A percentile compares a stretch with the other conserved stretches of the same genome.
These are phyloP conservation scores for Silurus glanis DNA, from an alignment of 2,113 vertebrate genomes.

Conservation along the genomic window DNA sequence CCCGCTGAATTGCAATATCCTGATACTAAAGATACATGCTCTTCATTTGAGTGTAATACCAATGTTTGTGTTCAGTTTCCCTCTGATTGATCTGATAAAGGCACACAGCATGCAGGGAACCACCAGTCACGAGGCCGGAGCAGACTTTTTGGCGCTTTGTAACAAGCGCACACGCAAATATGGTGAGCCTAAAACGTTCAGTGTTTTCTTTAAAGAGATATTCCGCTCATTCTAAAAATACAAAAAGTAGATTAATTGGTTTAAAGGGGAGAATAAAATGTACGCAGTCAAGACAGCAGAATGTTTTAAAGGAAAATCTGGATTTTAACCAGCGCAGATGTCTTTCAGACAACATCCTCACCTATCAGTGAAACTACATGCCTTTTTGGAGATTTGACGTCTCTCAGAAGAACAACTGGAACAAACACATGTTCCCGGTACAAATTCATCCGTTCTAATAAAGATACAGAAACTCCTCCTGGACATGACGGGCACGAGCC, in stretches of 20 bases:
- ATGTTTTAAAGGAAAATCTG: not conserved
- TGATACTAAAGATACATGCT: slow-evolving; percentile 37
- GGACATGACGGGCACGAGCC: not conserved
- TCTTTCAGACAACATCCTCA: not conserved
- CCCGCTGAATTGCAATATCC: slow-evolving; percentile 22
- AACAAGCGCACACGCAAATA: not conserved
- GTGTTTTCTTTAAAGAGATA: not conserved
- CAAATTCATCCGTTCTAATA: not conserved
- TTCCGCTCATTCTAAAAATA: too few species aligned
- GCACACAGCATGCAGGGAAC: slow-evolving; percentile 42
- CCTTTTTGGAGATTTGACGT: not conserved
- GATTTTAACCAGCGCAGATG: not conserved
- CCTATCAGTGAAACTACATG: not conserved
- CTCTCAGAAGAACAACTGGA: not conserved
- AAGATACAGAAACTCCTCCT: not conserved
- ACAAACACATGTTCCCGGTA: not conserved
- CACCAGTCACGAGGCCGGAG: slow-evolving; percentile 27
- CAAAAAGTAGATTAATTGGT: not conserved
- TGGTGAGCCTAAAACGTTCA: not conserved
- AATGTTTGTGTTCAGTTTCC: slow-evolving; percentile 49
- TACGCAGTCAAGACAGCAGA: not conserved
- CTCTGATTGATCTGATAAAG: slow-evolving; percentile 46
- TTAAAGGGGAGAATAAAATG: not conserved
- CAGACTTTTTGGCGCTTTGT: slow-evolving; percentile 49
- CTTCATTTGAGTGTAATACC: slow-evolving; percentile 36